A percentile compares a stretch with the other conserved stretches of the same genome.
Conservation (phyloP, 2,888 invertebrate species). For the Pseudococcus viburni region DNA sequence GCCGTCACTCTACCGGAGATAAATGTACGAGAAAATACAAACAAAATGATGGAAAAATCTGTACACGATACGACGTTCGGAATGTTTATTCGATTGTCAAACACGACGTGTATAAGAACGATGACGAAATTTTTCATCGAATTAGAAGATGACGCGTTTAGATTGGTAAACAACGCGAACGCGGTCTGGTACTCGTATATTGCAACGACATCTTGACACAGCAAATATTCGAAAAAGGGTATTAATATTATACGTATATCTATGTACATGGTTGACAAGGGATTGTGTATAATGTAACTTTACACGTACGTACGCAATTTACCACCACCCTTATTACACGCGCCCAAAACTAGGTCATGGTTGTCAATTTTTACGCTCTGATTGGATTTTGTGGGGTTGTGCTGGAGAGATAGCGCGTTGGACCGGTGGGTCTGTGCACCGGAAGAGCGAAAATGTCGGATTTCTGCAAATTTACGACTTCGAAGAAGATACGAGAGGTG, state of each 20-base stretch:
- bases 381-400: background rate
- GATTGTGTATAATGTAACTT: background rate
- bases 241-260: background rate
- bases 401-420: background rate
- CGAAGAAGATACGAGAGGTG: background rate
- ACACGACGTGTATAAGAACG: background rate
- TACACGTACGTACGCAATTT: background rate
- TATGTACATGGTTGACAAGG: background rate
- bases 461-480: background rate
- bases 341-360: background rate
- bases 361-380: conserved; percentile 16
- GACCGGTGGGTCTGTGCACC: background rate
- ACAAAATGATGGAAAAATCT: background rate
- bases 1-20: background rate
- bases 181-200: background rate
- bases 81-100: conserved; percentile 25
- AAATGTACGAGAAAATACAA: background rate
- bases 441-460: background rate
- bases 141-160: conserved; percentile 11
- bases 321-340: background rate
- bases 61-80: background rate
- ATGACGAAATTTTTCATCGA: conserved; percentile 5
- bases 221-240: background rate
- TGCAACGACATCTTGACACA: background rate
- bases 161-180: background rate